A percentile compares a stretch with the other conserved stretches of the same genome.
Evolutionary conservation across 2,888 invertebrate genomes (phyloP).

Genomic region (Diadegma fenestrale): DNA sequence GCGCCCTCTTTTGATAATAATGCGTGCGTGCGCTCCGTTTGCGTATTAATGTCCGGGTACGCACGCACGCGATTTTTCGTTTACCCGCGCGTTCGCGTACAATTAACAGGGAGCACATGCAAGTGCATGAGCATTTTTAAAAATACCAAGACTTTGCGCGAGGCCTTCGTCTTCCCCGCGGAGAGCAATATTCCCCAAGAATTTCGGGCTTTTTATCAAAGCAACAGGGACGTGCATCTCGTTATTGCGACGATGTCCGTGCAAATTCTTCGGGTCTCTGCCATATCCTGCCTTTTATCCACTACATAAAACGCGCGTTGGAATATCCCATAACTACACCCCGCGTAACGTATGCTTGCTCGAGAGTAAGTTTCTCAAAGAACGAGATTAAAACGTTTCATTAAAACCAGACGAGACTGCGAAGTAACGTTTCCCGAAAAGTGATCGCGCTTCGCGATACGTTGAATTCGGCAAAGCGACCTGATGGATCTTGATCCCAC

Average conservation of each 20-base stretch:
- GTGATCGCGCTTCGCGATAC: not conserved
- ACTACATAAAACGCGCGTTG: not conserved
- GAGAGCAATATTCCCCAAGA: constrained; percentile 59
- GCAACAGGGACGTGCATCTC: constrained; percentile 42
- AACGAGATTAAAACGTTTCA: constrained; percentile 6
- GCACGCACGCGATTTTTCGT: constrained; percentile 64
- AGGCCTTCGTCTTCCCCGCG: constrained; percentile 5
- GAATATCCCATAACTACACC: not conserved
- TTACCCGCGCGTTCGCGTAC: constrained; percentile 43
- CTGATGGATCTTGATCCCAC: not conserved
- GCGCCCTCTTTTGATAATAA: constrained; percentile 74
- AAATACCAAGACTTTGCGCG: not conserved
- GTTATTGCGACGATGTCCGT: constrained; percentile 11
- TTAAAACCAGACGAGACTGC: constrained; percentile 9
- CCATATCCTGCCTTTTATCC: not conserved
- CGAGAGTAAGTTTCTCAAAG: not conserved
- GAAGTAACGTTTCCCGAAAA: not conserved
- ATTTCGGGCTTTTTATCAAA: constrained; percentile 57
- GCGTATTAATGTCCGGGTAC: constrained; percentile 62
- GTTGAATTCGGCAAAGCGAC: not conserved
- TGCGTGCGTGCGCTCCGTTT: constrained; percentile 71
- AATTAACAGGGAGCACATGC: not conserved
- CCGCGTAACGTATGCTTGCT: not conserved
- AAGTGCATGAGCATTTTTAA: no score
- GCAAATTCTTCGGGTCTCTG: constrained; percentile 35